Conservation (phyloP, 2,888 invertebrate genomes). For the Ennomos erosarius region DNA sequence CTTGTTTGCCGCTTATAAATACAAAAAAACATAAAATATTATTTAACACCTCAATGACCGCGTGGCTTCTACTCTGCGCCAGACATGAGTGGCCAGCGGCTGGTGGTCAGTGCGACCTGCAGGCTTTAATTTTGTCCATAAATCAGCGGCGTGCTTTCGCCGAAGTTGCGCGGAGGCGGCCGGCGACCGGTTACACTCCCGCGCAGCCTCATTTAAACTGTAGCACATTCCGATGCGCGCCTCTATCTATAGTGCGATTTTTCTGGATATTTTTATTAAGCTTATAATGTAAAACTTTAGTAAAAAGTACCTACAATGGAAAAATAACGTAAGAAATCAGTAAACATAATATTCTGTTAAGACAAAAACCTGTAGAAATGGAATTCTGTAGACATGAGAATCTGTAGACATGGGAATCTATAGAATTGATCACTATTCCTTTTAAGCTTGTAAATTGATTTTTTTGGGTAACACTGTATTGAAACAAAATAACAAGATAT, state of each 20-base stretch:
- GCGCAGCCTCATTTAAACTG: constrained; percentile 84
- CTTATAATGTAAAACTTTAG: constrained; percentile 6
- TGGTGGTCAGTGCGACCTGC: constrained; percentile 38
- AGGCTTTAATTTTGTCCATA: constrained; percentile 79
- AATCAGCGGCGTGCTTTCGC: constrained; percentile 82
- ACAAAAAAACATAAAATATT: too few species aligned
- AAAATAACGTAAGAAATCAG: too few species aligned
- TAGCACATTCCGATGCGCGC: constrained; percentile 79
- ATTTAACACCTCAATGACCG: constrained; percentile 11
- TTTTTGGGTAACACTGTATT: too few species aligned
- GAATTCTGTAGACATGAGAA: too few species aligned
- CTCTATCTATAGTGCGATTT: constrained; percentile 63
- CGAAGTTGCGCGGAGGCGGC: constrained; percentile 75
- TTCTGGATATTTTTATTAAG: constrained; percentile 33
- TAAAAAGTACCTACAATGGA: too few species aligned
- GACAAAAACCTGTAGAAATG: too few species aligned
- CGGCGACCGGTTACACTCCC: constrained; percentile 76
- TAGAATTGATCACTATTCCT: too few species aligned
- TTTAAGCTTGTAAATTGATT: too few species aligned
- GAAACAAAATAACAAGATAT: too few species aligned
- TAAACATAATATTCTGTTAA: too few species aligned
- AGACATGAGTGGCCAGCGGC: constrained; percentile 7
- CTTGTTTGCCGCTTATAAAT: too few species aligned
- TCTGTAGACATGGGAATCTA: too few species aligned
- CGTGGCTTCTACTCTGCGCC: constrained; percentile 17